Percentiles rank a stretch among this genome's conserved stretches.
Conservation (phyloP, 1,140 invertebrate species). For the Heliconius congener region DNA sequence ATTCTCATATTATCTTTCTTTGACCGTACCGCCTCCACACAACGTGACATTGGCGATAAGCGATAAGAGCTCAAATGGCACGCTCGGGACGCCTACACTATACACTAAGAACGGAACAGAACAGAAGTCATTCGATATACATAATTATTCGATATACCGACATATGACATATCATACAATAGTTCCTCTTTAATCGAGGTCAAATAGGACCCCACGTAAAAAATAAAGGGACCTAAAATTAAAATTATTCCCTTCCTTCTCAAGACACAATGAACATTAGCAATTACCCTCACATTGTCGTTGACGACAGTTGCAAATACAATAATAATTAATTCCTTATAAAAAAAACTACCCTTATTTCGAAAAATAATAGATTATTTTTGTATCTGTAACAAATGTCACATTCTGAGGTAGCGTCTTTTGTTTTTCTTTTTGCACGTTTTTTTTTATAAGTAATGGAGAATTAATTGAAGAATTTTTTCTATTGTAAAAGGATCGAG, state of each 20-base stretch:
- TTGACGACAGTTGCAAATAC: conserved; percentile 55
- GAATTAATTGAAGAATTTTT: neutral
- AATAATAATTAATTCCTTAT: conserved; percentile 49
- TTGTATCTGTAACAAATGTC: conserved; percentile 43
- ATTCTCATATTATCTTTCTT: no score
- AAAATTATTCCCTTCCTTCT: conserved; percentile 15
- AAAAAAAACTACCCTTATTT: conserved; percentile 44
- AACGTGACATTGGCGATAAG: no score
- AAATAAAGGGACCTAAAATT: conserved; percentile 22
- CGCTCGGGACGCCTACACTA: no score
- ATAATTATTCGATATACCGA: neutral
- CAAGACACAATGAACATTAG: conserved; percentile 34
- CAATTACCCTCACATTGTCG: conserved; percentile 42
- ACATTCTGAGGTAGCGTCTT: conserved; percentile 16
- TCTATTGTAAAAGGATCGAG: neutral
- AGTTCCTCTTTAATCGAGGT: neutral
- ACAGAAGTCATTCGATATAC: neutral
- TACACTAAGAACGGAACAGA: no score
- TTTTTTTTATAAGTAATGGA: neutral
- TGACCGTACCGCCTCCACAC: no score
- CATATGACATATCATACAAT: neutral
- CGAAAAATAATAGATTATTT: conserved; percentile 48
- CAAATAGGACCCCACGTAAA: neutral
- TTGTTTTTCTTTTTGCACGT: neutral
- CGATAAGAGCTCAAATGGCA: no score